Conservation (phyloP, 2,797 vertebrate species). For the Rhinichthys osculus region DNA sequence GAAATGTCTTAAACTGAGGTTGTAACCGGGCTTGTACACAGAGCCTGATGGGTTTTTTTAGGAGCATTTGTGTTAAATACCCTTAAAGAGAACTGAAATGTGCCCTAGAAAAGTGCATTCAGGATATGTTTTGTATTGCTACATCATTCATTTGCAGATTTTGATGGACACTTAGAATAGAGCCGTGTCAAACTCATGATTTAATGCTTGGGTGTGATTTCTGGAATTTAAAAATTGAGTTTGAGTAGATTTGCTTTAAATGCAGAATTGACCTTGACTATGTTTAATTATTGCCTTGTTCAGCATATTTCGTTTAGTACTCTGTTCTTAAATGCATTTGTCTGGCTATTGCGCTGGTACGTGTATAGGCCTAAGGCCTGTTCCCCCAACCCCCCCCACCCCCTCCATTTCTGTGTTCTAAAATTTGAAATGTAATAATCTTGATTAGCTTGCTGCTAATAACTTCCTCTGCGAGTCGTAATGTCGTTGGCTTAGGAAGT, state of each 20-base stretch:
- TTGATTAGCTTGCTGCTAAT: constrained; percentile 74
- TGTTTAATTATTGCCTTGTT: constrained; percentile 22
- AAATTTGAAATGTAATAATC: constrained; percentile 33
- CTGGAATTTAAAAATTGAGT: constrained; percentile 6
- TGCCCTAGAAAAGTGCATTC: not conserved
- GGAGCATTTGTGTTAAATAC: not conserved
- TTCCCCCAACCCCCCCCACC: no score
- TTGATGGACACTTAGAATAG: not conserved
- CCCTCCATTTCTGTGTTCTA: not conserved
- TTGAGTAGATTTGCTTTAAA: not conserved
- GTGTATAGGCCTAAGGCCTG: not conserved
- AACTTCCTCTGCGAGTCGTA: constrained; percentile 39
- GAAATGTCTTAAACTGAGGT: constrained; percentile 1
- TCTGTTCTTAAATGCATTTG: constrained; percentile 31
- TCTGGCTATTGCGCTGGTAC: constrained; percentile 8
- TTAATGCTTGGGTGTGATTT: constrained; percentile 22
- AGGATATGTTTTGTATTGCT: not conserved
- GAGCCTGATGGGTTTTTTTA: not conserved
- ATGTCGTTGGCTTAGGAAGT: constrained; percentile 49
- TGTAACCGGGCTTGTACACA: not conserved
- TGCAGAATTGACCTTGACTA: not conserved
- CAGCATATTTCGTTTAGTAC: constrained; percentile 4
- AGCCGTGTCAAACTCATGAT: not conserved
- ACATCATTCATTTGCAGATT: not conserved
- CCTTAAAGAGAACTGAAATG: constrained; percentile 2